Base-by-base conservation (phyloP, 2,888 invertebrate genomes). In the Drosophila kuntzei region DNA sequence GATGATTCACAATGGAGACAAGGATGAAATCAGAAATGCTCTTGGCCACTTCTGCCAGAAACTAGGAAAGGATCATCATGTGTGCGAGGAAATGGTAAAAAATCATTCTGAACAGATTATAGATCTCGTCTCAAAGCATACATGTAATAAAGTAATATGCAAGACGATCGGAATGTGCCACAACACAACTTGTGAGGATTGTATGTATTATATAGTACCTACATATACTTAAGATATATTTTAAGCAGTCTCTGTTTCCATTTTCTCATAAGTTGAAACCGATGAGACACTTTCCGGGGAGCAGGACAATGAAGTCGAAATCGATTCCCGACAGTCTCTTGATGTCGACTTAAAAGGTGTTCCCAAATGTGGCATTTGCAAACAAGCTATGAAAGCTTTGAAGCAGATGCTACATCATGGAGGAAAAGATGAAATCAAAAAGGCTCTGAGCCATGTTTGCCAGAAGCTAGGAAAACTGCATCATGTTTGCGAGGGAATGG, bases 41-140 rank as follows among this genome's bases (percentile, higher is more conserved):
- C 16, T 60, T 0, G 14, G n/a, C 2, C 29, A 54, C 2, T 27
- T 54, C 12, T 61, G 54, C 29, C 27, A 61, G 0, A 53, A 46
- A 6, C 1, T 39, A 0, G 4, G 9, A 5, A 61, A 46, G 16
- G 4, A 29, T 11, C 18, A 27, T 2, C 18, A 22, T 12, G 2
- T 4, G 0, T 61, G 61, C 25, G 37, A 61, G 12, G 7, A 29
- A 5, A 61, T 61, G 53, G 46, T 61, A 1, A 37, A 44, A 4
- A 29, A 46, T 1, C 44, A 61, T 46, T 20, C 20, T n/a, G 44
- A 44, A 9, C 14, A 37, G 29, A 53, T 61, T 46, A 22, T 54
- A 12, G 29, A 61, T 14, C 44, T 54, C 1, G 12, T 61, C 3
- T 7, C 22, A 3, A 34, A 12, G 29, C 11, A 3, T 32, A 22